Conservation (phyloP, 53 echinoderm and acorn worm species). For the Patiria pectinifera region DNA sequence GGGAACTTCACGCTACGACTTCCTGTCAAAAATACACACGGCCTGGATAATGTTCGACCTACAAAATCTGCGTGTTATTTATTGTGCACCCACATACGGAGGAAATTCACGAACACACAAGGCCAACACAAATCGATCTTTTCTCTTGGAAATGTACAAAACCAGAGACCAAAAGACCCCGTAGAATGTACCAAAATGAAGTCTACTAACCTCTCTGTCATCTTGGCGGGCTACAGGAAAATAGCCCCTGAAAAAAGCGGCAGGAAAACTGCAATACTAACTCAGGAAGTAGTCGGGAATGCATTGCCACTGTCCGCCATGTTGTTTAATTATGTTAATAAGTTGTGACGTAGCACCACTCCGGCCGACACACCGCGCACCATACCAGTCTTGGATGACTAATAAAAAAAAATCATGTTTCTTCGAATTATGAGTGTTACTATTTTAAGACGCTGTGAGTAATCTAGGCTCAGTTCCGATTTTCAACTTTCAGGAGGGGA, state of each 20-base stretch:
- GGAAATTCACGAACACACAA: background rate
- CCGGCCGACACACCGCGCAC: background rate
- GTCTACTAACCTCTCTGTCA: conserved; percentile 59
- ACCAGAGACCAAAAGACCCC: background rate
- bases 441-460: conserved; percentile 24
- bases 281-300: conserved; percentile 51
- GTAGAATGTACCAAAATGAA: background rate
- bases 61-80: background rate
- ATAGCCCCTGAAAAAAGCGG: background rate
- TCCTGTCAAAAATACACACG: background rate
- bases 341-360: conserved; percentile 52
- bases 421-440: conserved; percentile 17
- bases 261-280: conserved; percentile 9
- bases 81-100: background rate
- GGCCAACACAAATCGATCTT: background rate
- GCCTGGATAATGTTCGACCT: too few relatives aligned
- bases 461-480: background rate
- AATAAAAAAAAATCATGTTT: conserved; percentile 29
- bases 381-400: conserved; percentile 6
- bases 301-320: conserved; percentile 56
- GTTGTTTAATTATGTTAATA: conserved; percentile 67
- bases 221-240: conserved; percentile 12
- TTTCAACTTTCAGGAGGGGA: background rate
- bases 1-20: background rate
- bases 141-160: background rate